phyloP scores from a whole-genome alignment of 2,888 invertebrate genomes.

The Tuberolachnus salignus region DNA sequence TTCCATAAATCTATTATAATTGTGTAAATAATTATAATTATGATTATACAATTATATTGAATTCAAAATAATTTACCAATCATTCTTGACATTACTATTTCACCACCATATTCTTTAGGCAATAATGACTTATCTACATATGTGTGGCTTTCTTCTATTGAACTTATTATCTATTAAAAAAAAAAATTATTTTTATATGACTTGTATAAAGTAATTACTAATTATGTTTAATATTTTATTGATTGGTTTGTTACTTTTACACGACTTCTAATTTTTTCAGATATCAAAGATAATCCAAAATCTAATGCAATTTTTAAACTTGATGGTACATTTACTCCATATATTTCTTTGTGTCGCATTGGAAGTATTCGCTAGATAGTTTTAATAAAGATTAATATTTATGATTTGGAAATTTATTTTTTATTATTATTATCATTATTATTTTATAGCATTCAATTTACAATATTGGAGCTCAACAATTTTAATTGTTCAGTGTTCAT shows the following conservation, averaged over 20 bases:
- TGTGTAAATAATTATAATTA: slow-evolving; percentile 35
- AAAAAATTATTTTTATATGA: neutral
- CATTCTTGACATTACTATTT: slow-evolving; percentile 74
- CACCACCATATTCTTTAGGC: slow-evolving; percentile 76
- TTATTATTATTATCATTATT: neutral
- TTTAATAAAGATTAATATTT: slow-evolving; percentile 10
- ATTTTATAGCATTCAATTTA: neutral
- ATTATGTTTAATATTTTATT: slow-evolving; percentile 55
- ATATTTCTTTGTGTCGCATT: slow-evolving; percentile 78
- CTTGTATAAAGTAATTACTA: slow-evolving; percentile 12
- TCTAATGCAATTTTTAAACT: slow-evolving; percentile 76
- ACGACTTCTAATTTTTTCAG: slow-evolving; percentile 75
- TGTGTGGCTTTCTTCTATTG: slow-evolving; percentile 68
- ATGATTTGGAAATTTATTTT: neutral
- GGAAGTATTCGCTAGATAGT: slow-evolving; percentile 74
- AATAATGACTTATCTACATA: slow-evolving; percentile 70
- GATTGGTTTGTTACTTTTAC: slow-evolving; percentile 65
- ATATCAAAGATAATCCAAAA: slow-evolving; percentile 72
- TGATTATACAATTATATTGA: slow-evolving; percentile 23
- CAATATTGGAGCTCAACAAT: neutral
- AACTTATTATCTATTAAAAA: slow-evolving; percentile 67
- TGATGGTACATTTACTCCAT: slow-evolving; percentile 73
- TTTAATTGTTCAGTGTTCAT: neutral
- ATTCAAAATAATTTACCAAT: slow-evolving; percentile 62
- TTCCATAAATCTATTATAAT: slow-evolving; percentile 61